Conservation (phyloP, 1,140 invertebrate genomes). For the Aphelinus atriplicis region DNA sequence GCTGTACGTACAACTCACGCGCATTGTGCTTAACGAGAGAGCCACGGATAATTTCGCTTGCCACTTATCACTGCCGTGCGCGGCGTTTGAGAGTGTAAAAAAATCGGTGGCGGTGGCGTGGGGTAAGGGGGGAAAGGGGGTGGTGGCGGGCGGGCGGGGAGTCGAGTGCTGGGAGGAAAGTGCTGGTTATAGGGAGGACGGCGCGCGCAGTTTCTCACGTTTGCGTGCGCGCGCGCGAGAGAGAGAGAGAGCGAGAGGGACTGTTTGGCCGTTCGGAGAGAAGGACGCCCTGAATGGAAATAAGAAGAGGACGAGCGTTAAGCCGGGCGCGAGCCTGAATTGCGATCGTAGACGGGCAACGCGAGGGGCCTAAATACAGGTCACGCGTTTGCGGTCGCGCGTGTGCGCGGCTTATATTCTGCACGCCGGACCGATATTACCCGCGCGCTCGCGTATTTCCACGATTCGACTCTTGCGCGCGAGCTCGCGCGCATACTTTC, state of each 20-base stretch:
- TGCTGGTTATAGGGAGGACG: neutral
- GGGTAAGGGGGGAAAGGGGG: too few relatives aligned
- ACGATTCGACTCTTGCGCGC: neutral
- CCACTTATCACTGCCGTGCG: neutral
- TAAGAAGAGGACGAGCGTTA: conserved; percentile 9
- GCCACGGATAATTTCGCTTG: neutral
- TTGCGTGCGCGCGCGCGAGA: conserved; percentile 41
- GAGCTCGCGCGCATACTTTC: conserved; percentile 5
- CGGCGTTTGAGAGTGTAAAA: too few relatives aligned
- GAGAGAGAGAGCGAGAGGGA: neutral
- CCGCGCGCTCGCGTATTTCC: conserved; percentile 22
- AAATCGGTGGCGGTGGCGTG: too few relatives aligned
- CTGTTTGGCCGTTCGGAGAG: too few relatives aligned
- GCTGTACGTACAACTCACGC: too few relatives aligned
- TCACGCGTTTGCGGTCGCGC: conserved; percentile 44
- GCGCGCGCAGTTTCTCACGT: conserved; percentile 49
- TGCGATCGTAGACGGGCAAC: conserved; percentile 22
- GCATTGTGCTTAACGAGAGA: neutral
- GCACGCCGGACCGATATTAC: conserved; percentile 12
- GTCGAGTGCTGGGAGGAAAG: too few relatives aligned
- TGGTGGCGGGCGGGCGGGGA: too few relatives aligned
- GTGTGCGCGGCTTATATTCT: conserved; percentile 8
- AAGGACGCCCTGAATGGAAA: conserved; percentile 1
- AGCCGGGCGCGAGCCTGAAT: neutral
- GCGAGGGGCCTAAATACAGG: conserved; percentile 49